Conservation (phyloP, 2,113 vertebrate genomes). For the Nyctereutes procyonoides region DNA sequence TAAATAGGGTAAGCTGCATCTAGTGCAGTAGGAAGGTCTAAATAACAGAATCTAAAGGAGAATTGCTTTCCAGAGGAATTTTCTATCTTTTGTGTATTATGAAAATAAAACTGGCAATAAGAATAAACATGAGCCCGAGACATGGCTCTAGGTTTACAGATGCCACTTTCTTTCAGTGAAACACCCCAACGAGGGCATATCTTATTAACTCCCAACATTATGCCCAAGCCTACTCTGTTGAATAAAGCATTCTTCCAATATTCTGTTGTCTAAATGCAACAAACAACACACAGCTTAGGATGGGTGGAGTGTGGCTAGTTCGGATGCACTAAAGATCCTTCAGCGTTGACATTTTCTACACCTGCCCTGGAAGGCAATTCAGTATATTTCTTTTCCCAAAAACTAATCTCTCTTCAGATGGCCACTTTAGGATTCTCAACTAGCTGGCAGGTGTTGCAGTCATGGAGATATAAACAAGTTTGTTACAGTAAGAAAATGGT, state of each 20-base stretch:
- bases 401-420: constrained; percentile 43
- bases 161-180: constrained; percentile 8
- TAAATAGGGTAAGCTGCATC: neutral
- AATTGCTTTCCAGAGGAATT: neutral
- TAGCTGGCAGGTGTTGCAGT: constrained; percentile 67
- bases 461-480: constrained; percentile 42
- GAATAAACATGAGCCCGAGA: neutral
- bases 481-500: constrained; percentile 63
- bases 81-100: neutral
- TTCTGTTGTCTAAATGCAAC: constrained; percentile 4
- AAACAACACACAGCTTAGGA: neutral
- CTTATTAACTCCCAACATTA: neutral
- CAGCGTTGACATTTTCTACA: neutral
- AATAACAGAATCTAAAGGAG: neutral
- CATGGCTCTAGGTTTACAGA: neutral
- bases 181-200: neutral
- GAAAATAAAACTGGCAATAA: neutral
- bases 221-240: neutral
- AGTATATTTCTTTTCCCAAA: neutral
- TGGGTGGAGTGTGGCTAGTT: neutral
- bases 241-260: constrained; percentile 50
- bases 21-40: neutral
- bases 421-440: constrained; percentile 61
- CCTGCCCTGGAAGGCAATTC: constrained; percentile 45
- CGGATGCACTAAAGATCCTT: neutral